Evolutionary conservation across 2,888 invertebrate species (phyloP), one percentile per base, ranked within the genome.

Genomic region (Sinohyriopsis cumingii): DNA sequence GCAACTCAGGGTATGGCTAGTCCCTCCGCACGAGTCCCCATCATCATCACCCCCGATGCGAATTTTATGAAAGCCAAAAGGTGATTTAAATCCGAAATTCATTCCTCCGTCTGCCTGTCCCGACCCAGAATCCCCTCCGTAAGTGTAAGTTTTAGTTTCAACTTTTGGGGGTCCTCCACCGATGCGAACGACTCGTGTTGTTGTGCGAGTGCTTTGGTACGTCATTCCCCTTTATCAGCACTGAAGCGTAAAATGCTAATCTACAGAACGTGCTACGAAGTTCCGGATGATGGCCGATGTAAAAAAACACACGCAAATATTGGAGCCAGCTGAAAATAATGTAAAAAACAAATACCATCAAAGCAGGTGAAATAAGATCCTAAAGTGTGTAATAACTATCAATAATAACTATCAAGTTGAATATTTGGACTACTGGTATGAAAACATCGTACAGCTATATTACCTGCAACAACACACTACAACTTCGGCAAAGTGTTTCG

Each of bases 161-260:
- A 79, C 78, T 65, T 73, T 76, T 20, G 82, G 77, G 12, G 77
- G 77, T 9, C 83, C 84, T 12, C 75, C 68, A 12, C 84, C 84
- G 72, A 82, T 84, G 19, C 81, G 78, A 28, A 72, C 78, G 69
- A 81, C 81, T n/a, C 84, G 82, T 28, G 79, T 78, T 24, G 85
- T 82, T 1, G 86, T 85, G 28, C 82, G 71, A 45, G 45, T 45
- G 45, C 45, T 45, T 45, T 45, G 45, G 45, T 45, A 45, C 45
- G 45, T 45, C 45, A 45, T 45, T 45, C 45, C 12, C 15, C 3
- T 45, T 12, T 12, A 15, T 45, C 15, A 15, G 45, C 45, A 45
- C 45, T 45, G 45, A 15, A 45, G 12, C 12, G 45, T 45, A 45
- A 12, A 33, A 45, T 15, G 15, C 45, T 45, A 45, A 45, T 15